Conservation (phyloP, 2,797 vertebrate genomes). For the Myotis daubentonii region DNA sequence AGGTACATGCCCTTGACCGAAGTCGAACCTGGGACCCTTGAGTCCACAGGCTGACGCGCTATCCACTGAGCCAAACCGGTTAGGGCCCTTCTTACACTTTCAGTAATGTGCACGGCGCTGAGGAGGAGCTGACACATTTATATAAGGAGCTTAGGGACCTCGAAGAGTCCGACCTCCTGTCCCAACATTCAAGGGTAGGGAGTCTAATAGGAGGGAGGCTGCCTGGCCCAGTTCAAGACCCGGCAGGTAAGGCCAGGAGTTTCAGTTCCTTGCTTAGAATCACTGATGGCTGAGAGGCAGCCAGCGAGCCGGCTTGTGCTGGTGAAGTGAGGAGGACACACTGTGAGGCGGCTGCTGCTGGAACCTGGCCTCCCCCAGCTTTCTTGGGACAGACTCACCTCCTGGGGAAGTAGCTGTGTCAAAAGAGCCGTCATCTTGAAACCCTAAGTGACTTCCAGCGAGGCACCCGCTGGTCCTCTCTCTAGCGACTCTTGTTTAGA, state of each 20-base stretch:
- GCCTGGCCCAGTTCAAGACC: not conserved
- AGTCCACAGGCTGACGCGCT: too few relatives aligned
- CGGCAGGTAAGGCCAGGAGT: not conserved
- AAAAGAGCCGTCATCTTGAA: not conserved
- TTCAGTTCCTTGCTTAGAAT: not conserved
- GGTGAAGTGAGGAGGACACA: not conserved
- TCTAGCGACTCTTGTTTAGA: not conserved
- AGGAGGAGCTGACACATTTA: not conserved
- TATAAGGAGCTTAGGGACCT: not conserved
- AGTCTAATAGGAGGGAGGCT: not conserved
- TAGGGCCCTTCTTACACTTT: not conserved
- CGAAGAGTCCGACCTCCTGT: not conserved
- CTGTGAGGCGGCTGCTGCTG: not conserved
- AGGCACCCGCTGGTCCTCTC: not conserved
- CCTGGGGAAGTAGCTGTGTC: not conserved
- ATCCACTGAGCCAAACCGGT: too few relatives aligned
- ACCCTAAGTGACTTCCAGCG: not conserved
- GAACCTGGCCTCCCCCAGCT: not conserved
- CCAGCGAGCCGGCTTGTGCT: not conserved
- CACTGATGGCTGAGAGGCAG: not conserved
- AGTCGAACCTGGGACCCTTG: too few relatives aligned
- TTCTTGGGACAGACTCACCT: not conserved
- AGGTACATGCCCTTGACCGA: too few relatives aligned
- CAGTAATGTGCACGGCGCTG: not conserved
- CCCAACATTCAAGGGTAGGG: not conserved